These are phyloP conservation scores for Athalia circularis DNA, from an alignment of 2,888 invertebrate genomes.

Conservation along the genomic window DNA sequence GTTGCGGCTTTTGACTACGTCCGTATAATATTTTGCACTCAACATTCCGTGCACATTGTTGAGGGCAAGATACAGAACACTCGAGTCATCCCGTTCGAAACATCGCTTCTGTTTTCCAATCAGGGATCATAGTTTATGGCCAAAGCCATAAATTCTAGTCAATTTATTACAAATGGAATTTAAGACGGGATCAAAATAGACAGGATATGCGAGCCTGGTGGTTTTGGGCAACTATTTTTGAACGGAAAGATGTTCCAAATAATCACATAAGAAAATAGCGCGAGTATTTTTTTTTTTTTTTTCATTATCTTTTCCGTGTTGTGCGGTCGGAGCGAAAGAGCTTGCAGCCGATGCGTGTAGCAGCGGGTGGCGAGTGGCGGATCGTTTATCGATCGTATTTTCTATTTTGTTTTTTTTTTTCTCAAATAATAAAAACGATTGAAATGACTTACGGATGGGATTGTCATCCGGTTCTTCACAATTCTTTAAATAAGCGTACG, in stretches of 20 bases:
- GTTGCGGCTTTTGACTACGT: background rate
- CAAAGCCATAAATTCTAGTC: background rate
- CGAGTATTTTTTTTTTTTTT: no score
- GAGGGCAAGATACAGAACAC: background rate
- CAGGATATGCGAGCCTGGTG: background rate
- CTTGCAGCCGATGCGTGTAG: background rate
- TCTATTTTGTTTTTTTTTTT: background rate
- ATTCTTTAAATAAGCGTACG: constrained; percentile 71
- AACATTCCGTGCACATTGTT: no score
- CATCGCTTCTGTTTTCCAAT: background rate
- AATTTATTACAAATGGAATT: constrained; percentile 19
- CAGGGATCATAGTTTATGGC: constrained; percentile 15
- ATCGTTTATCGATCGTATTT: background rate
- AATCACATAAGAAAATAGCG: background rate
- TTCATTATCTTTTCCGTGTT: background rate
- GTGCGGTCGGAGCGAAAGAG: background rate
- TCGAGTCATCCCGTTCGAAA: background rate
- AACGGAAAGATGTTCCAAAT: constrained; percentile 6
- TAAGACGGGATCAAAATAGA: constrained; percentile 37
- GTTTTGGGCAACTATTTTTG: constrained; percentile 5
- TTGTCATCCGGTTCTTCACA: constrained; percentile 59
- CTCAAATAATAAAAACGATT: background rate
- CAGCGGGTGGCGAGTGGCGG: background rate
- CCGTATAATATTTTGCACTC: background rate
- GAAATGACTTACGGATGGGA: constrained; percentile 38